Base-by-base conservation (phyloP, 2,797 vertebrate genomes). In the Leucoraja ocellata region DNA sequence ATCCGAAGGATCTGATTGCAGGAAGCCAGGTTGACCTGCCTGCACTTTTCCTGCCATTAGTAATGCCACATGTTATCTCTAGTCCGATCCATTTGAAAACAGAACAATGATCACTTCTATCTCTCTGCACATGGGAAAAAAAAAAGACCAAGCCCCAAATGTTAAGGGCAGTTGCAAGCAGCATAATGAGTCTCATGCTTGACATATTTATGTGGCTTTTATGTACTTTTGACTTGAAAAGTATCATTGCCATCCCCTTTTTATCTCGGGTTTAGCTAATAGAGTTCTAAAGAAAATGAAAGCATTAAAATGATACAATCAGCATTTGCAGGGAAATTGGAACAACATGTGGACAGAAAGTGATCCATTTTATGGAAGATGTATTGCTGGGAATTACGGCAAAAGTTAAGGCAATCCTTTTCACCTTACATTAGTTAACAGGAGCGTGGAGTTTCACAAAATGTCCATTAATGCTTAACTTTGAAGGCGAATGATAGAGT, bases 1-100 rank as follows among this genome's bases (percentile, higher is more conserved):
- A 96, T 95, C 94, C 93, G 96, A 97, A 96, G 94, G 79, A 10
- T 94, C 95, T 95, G 94, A 95, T 97, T 96, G 96, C 97, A 97
- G 97, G 96, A 97, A 97, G 95, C 94, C 93, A 95, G 96, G 96
- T 96, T 97, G 97, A 97, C 96, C 95, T 94, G 91, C 93, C 94
- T 92, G 94, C 84, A 94, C 94, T 95, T 94, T 97, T 97, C 96
- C 96, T 96, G 96, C 96, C 95, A 96, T 95, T 94, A 95, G 95
- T 94, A 23, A 91, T 86, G 92, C 94, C 93, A 93, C 94, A 94
- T 93, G 93, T 94, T 96, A 94, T 95, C 96, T 96, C 95, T 95
- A 96, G 96, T 94, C 94, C 94, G 73, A 94, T 80, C 93, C 93
- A 80, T 93, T 95, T 94, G 95, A 94, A 78, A 94, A 94, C 93